phyloP scores from a whole-genome alignment of 2,797 vertebrate species.

The Microctenopoma stevenorrisi region DNA sequence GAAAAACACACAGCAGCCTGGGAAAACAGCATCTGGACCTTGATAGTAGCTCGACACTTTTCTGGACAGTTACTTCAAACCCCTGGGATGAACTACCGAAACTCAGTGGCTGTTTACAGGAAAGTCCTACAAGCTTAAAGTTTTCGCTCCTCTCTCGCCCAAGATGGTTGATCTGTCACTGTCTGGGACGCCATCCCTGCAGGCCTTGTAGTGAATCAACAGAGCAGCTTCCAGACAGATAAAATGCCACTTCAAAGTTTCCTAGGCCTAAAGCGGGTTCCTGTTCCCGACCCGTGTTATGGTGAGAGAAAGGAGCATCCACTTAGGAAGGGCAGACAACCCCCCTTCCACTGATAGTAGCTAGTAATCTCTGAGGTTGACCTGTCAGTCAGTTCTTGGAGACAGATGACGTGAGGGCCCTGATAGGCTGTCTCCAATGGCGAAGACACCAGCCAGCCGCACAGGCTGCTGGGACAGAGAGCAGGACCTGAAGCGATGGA shows the following conservation, averaged over 20 bases:
- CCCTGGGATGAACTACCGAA: conserved; percentile 21
- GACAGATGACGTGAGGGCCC: conserved; percentile 82
- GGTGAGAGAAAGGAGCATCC: conserved; percentile 72
- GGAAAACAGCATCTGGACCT: conserved; percentile 79
- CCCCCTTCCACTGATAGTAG: conserved; percentile 65
- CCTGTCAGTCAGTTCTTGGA: conserved; percentile 75
- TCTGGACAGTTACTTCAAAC: conserved; percentile 34
- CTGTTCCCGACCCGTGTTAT: conserved; percentile 60
- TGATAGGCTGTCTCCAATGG: conserved; percentile 81
- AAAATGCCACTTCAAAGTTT: conserved; percentile 65
- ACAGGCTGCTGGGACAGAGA: conserved; percentile 64
- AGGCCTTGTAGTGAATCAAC: conserved; percentile 74
- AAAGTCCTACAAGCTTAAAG: conserved; percentile 24
- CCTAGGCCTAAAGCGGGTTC: conserved; percentile 54
- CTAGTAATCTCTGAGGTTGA: conserved; percentile 76
- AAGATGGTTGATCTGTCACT: conserved; percentile 63
- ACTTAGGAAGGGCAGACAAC: conserved; percentile 66
- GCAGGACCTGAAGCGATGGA: conserved; percentile 70
- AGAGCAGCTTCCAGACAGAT: conserved; percentile 72
- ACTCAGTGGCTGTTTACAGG: conserved; percentile 45
- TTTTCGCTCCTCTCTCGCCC: conserved; percentile 35
- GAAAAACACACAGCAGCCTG: conserved; percentile 54
- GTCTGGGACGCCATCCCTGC: conserved; percentile 55
- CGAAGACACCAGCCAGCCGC: conserved; percentile 70
- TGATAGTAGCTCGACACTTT: conserved; percentile 56